A percentile compares a stretch with the other conserved stretches of the same genome.
Conservation (phyloP, 2,888 invertebrate genomes). For the Nephrocerus scutellatus region DNA sequence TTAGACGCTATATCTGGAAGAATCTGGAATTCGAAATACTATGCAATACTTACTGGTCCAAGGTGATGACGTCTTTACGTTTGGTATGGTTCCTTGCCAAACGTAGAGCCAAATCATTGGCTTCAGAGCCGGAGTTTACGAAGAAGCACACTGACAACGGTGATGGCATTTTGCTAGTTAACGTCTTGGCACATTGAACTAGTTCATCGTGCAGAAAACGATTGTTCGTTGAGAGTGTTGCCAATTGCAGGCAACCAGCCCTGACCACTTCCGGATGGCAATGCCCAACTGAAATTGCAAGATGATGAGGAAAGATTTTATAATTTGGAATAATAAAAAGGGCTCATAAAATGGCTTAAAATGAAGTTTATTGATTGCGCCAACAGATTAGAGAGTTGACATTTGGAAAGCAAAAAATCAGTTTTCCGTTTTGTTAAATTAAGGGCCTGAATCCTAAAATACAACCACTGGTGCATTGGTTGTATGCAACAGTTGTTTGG, state of each 20-base stretch:
- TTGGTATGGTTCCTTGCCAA: constrained; percentile 85
- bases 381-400: too few species aligned
- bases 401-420: too few species aligned
- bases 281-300: constrained; percentile 77
- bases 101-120: constrained; percentile 92
- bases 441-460: too few species aligned
- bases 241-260: constrained; percentile 87
- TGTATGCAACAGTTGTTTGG: too few species aligned
- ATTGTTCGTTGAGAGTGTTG: constrained; percentile 85
- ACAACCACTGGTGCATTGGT: too few species aligned
- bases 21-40: neutral
- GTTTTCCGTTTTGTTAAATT: too few species aligned
- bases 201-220: constrained; percentile 95
- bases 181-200: constrained; percentile 78
- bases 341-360: too few species aligned
- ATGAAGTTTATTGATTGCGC: too few species aligned
- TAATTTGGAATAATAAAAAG: too few species aligned
- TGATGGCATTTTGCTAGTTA: constrained; percentile 73
- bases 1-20: too few species aligned
- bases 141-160: constrained; percentile 88
- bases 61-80: constrained; percentile 79
- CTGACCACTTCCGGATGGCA: constrained; percentile 92
- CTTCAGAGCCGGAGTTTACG: constrained; percentile 98
- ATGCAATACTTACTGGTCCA: constrained; percentile 83
- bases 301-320: constrained; percentile 4